These are phyloP conservation scores for Glaucopsyche alexis DNA, from an alignment of 2,888 invertebrate genomes.

Conservation along the genomic window DNA sequence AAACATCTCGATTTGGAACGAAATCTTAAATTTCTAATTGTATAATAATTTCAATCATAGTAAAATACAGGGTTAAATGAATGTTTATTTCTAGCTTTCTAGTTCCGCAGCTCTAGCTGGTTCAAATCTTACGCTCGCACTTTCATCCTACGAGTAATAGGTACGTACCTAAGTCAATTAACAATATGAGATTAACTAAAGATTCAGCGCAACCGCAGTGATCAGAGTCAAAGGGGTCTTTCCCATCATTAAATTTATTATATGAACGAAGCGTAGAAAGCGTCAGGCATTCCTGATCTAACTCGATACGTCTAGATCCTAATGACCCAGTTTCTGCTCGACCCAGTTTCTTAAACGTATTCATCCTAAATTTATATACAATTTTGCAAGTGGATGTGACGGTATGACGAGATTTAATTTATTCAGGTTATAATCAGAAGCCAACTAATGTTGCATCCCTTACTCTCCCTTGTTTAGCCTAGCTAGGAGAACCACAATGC, in stretches of 20 bases:
- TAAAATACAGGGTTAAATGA: not conserved
- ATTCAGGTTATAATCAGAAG: not conserved
- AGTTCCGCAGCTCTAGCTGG: not conserved
- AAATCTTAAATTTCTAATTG: too few species aligned
- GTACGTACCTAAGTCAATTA: slow-evolving; percentile 26
- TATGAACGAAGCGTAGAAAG: slow-evolving; percentile 9
- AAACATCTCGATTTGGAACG: too few species aligned
- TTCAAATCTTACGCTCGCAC: not conserved
- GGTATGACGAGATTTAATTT: not conserved
- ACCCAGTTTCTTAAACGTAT: slow-evolving; percentile 24
- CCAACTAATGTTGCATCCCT: not conserved
- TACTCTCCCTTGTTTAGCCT: not conserved
- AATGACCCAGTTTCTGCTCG: slow-evolving; percentile 20
- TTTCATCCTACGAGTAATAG: not conserved
- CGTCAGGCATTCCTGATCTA: slow-evolving; percentile 21
- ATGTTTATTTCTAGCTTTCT: not conserved
- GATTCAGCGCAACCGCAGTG: slow-evolving; percentile 2
- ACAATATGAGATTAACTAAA: not conserved
- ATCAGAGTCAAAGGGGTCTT: not conserved
- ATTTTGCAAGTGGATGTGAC: not conserved
- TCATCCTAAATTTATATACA: slow-evolving; percentile 22
- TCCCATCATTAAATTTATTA: slow-evolving; percentile 14
- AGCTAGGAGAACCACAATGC: too few species aligned
- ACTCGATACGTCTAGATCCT: slow-evolving; percentile 15
- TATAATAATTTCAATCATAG: too few species aligned